Evolutionary conservation across 1,140 invertebrate species (phyloP), one percentile per base, ranked within the genome.

Genomic region (Proctacanthus coquilletti): DNA sequence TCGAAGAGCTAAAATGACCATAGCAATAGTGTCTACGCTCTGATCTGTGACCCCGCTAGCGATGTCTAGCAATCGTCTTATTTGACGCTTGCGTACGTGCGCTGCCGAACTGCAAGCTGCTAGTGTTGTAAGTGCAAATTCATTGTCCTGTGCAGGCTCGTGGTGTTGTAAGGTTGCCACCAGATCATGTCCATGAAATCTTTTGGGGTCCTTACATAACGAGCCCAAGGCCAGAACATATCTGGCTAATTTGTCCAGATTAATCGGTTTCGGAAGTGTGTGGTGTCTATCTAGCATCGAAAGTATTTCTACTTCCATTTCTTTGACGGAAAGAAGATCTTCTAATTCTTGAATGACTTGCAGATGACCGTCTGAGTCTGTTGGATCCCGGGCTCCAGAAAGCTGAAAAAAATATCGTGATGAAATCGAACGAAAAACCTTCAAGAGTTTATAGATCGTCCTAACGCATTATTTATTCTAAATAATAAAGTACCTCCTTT

Each of bases 251-350:
- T 74, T 71, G 3, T 76, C 73, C 6, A 80, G 66, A 5, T 78
- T 78, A n/a, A 83, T 70, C 0, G 74, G 74, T 10, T 77, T 68
- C 14, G 56, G 55, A 21, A 60, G 34, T 14, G 53, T 55, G 19
- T 56, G 54, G 45, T 60, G 57, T 18, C 52, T 48, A 35, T 60
- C 84, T 20, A 86, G 66, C 51, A 80, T 67, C n/a, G 84, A 65
- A 2, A 84, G 67, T 30, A 84, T 75, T 48, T 87, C 81, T 20
- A 86, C 69, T 53, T 86, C 82, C 71, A 87, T 74, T 51, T 85
- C 80, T 48, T 86, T 86, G 4, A 71, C 71, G 4, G 76, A 80
- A 2, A 86, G 66, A 48, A 83, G 76, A 51, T 82, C 71, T 50
- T 86, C 80, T 14, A 82, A 51, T 15, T 58, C 56, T 42, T 53